Conservation (phyloP, 2,113 vertebrate species). For the Perccottus glenii region DNA sequence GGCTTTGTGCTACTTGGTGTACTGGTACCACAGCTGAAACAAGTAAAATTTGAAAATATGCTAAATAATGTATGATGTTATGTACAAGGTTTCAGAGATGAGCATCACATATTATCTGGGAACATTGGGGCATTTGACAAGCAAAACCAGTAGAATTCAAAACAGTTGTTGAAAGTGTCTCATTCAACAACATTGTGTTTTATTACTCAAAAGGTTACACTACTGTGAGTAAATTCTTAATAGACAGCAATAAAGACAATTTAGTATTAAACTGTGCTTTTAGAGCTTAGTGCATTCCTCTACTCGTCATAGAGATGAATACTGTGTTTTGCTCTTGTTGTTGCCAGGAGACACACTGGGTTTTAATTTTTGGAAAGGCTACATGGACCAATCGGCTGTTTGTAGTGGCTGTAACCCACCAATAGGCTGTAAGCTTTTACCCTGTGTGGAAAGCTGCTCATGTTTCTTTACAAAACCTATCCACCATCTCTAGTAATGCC, state of each 20-base stretch:
- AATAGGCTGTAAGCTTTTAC: conserved; percentile 53
- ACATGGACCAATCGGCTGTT: conserved; percentile 62
- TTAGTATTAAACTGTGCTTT: conserved; percentile 26
- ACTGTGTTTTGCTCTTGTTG: conserved; percentile 62
- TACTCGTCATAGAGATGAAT: conserved; percentile 32
- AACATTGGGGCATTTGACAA: too few species aligned
- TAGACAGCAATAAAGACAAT: conserved; percentile 16
- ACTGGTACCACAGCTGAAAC: background rate
- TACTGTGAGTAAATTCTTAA: background rate
- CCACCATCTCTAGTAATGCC: conserved; percentile 12
- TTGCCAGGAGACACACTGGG: conserved; percentile 67
- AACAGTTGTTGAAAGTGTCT: too few species aligned
- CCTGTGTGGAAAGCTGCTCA: conserved; percentile 62
- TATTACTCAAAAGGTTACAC: too few species aligned
- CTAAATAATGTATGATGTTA: too few species aligned
- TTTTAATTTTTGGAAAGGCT: conserved; percentile 54
- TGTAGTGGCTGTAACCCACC: conserved; percentile 52
- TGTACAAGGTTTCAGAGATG: too few species aligned
- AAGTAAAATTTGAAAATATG: background rate
- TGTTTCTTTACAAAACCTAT: conserved; percentile 46
- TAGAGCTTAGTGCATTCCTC: conserved; percentile 25
- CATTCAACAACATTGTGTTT: too few species aligned
- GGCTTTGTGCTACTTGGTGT: background rate
- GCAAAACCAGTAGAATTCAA: too few species aligned
- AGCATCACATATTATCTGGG: too few species aligned